Base-by-base conservation (phyloP, 2,888 invertebrate genomes). In the Polyommatus iphigenia region DNA sequence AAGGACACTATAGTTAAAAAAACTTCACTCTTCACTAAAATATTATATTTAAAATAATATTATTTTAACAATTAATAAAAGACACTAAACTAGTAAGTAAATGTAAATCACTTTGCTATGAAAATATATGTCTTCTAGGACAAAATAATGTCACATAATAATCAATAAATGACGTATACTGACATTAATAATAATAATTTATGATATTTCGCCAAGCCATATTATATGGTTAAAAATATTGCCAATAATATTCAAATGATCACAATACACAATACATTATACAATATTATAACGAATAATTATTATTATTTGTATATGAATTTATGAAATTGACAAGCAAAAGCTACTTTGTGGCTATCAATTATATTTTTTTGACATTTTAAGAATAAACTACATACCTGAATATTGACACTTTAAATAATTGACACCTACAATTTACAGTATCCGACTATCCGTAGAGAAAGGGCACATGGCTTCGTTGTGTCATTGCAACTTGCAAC, bases 271-370 rank as follows among this genome's bases (percentile, higher is more conserved):
- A 24, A 67, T 24, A 67, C 24, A 24, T 29, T 13, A 67, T 29
- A 50, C 24, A 67, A 29, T 62, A n/a, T 57, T 57, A 36, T 36
- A 7, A 36, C 0, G 36, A 36, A 36, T 36, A 36, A 36, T 36
- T 6, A 36, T 7, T n/a, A 2, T 10, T 10, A 62, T 62, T 24
- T 24, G 1, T 29, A 24, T 5, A 15, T 71, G 13, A 15, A 24
- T 50, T 24, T 29, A 75, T 50, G 46, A 20, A 75, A 75, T 50
- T 50, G 54, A 54, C 41, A 75, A 75, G 75, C 75, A 15, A 50
- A 75, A 75, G 18, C 75, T 54, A 54, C 46, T 7, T 75, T 54
- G 20, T 75, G 15, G 20, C 36, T 32, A 67, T 67, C 24, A 67
- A 67, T 67, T 29, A 29, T 29, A 24, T 13, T 29, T 29, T 6